Evolutionary conservation across 1,140 invertebrate genomes (phyloP), one percentile per base, ranked within the genome.

Genomic region (Caenorhabditis briggsae): DNA sequence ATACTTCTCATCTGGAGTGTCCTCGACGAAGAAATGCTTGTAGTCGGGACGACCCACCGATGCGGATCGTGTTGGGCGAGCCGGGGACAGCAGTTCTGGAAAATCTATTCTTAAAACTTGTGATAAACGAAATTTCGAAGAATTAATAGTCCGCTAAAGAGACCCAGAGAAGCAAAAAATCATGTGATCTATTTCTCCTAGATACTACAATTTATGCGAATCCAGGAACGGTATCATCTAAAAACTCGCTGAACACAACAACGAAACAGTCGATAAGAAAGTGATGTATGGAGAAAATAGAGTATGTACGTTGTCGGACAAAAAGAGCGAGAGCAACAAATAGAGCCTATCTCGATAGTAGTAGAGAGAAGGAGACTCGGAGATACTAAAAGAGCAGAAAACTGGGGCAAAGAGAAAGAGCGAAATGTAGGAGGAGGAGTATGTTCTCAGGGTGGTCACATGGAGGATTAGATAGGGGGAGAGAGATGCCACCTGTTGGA

Each of bases 1-100:
- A 50, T 78, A 78, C 14, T 78, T 78, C 20, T 78, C 70, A 53
- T 78, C 70, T 23, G 70, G 70, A 53, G 70, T 78, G 46, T 78
- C 70, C 14, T 78, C 70, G 46, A 78, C 70, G 18, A 78, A 78
- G n/a, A 78, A 78, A 12, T 78, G 43, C 46, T 78, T 78, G 20
- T 50, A 78, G 20, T 78, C 70, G 11, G 70, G 11, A 2, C 70
- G 70, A 53, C 2, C 33, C 6, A 18, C 61, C 8, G 58, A 14
- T 5, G 20, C 6, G 16, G 70, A 8, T 18, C 70, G 70, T n/a
- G 70, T 78, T 50, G 70, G 18, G 20, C 70, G 70, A 16, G 43
- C n/a, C 23, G 70, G 70, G 9, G 70, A 78, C 2, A 78, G 70
- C 18, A 78, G 70, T 50, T 78, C 70, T 78, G 70, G 8, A 78